Conservation (phyloP, 2,888 invertebrate species). For the Drosophila nigricruria region DNA sequence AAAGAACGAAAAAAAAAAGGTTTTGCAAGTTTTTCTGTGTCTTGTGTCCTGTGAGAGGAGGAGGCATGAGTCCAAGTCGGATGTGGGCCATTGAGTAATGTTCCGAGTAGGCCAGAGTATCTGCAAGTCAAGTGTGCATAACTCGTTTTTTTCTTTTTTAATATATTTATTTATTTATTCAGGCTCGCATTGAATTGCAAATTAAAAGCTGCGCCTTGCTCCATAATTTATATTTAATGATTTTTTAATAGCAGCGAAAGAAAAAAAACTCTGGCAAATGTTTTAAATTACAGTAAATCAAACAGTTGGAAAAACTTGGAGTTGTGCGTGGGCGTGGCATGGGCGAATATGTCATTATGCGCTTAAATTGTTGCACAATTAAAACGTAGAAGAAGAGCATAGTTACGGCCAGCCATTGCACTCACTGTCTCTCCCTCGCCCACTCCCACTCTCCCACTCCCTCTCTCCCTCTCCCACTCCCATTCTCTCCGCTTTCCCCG, state of each 20-base stretch:
- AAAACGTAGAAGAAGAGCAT: constrained; percentile 32
- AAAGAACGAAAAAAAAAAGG: constrained; percentile 11
- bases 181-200: constrained; percentile 56
- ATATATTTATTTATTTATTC: constrained; percentile 51
- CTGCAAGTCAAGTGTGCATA: neutral
- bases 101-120: constrained; percentile 13
- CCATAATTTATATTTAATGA: constrained; percentile 65
- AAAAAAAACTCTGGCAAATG: constrained; percentile 52
- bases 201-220: constrained; percentile 52
- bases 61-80: neutral
- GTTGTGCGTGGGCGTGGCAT: constrained; percentile 1
- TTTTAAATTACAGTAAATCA: constrained; percentile 69
- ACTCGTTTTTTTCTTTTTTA: constrained; percentile 1
- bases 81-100: constrained; percentile 9
- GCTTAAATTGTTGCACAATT: constrained; percentile 74
- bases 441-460: neutral
- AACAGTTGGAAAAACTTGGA: constrained; percentile 21
- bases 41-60: constrained; percentile 13
- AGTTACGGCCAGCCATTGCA: constrained; percentile 5
- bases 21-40: constrained; percentile 34
- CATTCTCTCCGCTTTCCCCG: neutral
- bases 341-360: constrained; percentile 56
- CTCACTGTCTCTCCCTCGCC: neutral
- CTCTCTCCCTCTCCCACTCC: neutral
- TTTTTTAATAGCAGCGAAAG: constrained; percentile 54